These are phyloP conservation scores for Zaprionus africanus DNA, from an alignment of 1,140 invertebrate genomes.

Conservation along the genomic window DNA sequence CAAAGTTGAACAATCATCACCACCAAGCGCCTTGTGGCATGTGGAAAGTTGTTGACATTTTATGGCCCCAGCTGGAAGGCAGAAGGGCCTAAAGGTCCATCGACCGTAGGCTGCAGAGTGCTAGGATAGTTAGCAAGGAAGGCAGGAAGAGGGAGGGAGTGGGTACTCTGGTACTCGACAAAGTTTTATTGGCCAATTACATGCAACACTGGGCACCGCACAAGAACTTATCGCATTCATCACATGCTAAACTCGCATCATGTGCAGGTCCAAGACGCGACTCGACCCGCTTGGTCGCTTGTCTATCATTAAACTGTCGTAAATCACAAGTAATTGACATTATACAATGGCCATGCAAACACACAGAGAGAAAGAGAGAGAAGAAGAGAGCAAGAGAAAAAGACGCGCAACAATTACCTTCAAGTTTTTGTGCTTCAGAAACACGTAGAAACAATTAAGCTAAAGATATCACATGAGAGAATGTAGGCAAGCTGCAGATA, in stretches of 20 bases:
- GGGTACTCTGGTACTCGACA: constrained; percentile 6
- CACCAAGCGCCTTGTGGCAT: constrained; percentile 12
- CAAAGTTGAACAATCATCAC: constrained; percentile 24
- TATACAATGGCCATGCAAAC: constrained; percentile 66
- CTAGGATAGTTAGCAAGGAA: too few species aligned
- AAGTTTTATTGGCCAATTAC: constrained; percentile 74
- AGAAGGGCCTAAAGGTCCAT: constrained; percentile 32
- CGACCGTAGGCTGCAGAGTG: not conserved
- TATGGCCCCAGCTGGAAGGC: constrained; percentile 30
- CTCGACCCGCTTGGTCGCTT: constrained; percentile 24
- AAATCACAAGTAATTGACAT: constrained; percentile 83
- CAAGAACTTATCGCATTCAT: constrained; percentile 70
- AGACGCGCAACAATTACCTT: constrained; percentile 69
- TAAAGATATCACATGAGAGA: constrained; percentile 59
- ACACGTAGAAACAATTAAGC: constrained; percentile 77
- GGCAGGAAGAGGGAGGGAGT: not conserved
- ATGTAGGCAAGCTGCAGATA: constrained; percentile 11
- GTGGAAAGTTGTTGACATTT: constrained; percentile 68
- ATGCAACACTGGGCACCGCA: constrained; percentile 70
- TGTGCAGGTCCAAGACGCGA: constrained; percentile 40
- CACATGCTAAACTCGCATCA: constrained; percentile 48
- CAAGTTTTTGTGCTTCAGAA: constrained; percentile 60
- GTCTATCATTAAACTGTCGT: constrained; percentile 81
- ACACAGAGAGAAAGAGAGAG: constrained; percentile 22
- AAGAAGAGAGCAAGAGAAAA: too few species aligned